phyloP scores from a whole-genome alignment of 2,113 vertebrate genomes.

The Aleadryas rufinucha region DNA sequence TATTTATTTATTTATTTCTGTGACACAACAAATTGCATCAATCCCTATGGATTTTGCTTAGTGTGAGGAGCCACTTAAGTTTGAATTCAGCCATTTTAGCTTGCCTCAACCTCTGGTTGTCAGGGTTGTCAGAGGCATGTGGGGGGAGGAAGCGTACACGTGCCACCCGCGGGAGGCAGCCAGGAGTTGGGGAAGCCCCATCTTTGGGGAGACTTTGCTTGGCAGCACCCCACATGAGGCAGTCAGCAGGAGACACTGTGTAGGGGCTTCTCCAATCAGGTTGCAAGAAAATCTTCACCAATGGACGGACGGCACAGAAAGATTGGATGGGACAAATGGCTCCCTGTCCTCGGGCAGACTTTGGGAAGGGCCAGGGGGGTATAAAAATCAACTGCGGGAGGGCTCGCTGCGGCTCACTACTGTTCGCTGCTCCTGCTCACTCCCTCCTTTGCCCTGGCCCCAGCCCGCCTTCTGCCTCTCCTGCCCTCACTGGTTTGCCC shows the following conservation, averaged over 20 bases:
- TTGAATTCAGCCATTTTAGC: background rate
- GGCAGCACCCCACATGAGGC: background rate
- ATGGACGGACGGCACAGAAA: background rate
- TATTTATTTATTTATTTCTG: background rate
- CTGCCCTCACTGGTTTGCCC: background rate
- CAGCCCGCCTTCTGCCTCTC: background rate
- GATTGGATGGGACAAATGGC: background rate
- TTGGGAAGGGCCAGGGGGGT: background rate
- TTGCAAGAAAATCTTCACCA: accelerated
- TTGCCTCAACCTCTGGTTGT: background rate
- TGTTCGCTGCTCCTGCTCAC: background rate
- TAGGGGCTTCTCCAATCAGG: background rate
- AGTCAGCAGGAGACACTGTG: background rate
- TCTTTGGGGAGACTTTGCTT: background rate
- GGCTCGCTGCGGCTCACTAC: too few species aligned
- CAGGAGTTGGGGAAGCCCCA: background rate
- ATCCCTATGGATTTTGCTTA: background rate
- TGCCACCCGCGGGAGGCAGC: background rate
- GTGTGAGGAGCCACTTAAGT: background rate
- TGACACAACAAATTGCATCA: background rate
- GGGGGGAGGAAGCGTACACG: background rate
- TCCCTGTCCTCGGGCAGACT: background rate
- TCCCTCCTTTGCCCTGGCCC: background rate
- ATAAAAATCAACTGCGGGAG: background rate
- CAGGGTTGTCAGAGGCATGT: background rate